Conservation (phyloP, 2,888 invertebrate species). For the Melanchra persicariae region DNA sequence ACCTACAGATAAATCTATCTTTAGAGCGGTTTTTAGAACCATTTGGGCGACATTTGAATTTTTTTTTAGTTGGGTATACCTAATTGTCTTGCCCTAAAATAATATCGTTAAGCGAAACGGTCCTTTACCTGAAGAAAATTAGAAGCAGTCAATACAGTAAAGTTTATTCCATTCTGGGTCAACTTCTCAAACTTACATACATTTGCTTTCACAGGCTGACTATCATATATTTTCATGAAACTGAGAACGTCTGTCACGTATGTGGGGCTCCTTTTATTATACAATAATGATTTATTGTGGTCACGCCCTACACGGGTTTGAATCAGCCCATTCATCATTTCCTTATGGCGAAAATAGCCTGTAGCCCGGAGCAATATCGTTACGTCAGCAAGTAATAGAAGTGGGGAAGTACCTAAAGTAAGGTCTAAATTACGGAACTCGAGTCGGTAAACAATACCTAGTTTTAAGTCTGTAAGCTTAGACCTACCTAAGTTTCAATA, state of each 20-base stretch:
- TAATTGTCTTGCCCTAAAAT: neutral
- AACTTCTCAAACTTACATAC: constrained; percentile 24
- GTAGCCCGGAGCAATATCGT: constrained; percentile 26
- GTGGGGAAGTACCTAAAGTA: constrained; percentile 5
- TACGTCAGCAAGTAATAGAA: constrained; percentile 1
- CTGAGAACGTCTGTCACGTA: constrained; percentile 14
- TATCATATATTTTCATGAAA: constrained; percentile 35
- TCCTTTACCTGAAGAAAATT: neutral
- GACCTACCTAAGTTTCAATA: neutral
- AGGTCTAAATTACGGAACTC: neutral
- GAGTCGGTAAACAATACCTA: neutral
- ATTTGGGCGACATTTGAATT: neutral
- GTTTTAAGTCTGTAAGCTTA: neutral
- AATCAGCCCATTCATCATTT: constrained; percentile 55
- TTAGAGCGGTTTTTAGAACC: neutral
- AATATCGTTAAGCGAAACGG: neutral
- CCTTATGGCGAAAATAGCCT: constrained; percentile 36
- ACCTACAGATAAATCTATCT: neutral
- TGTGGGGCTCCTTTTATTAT: constrained; percentile 33
- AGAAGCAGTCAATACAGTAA: neutral
- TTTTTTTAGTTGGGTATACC: too few species aligned
- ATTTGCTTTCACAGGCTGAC: constrained; percentile 43
- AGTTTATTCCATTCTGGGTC: constrained; percentile 12
- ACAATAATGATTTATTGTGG: constrained; percentile 52
- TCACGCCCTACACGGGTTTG: constrained; percentile 38